A percentile compares a stretch with the other conserved stretches of the same genome.
phyloP scores from a whole-genome alignment of 2,888 invertebrate species.

The Erebia ligea region DNA sequence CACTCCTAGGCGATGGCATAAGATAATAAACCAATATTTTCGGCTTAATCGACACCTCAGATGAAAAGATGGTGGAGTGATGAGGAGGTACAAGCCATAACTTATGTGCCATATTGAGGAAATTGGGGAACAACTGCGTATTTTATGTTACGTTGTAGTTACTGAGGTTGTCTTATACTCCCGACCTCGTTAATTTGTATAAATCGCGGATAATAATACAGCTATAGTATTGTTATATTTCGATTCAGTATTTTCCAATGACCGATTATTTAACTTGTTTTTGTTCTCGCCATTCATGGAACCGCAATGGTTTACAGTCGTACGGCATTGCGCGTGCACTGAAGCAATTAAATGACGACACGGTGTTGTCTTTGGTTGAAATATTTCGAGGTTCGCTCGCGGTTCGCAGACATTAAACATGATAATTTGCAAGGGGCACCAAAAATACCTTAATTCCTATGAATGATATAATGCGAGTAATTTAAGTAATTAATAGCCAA shows the following conservation, averaged over 20 bases:
- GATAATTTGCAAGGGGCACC: conserved; percentile 1
- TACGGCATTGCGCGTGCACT: conserved; percentile 39
- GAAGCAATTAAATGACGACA: conserved; percentile 45
- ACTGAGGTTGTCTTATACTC: no score
- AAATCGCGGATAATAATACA: not conserved
- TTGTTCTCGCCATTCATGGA: conserved; percentile 62
- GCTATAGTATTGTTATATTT: conserved; percentile 1
- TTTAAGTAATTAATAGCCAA: not conserved
- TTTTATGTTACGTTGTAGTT: no score
- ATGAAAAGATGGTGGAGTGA: no score
- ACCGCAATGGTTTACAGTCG: conserved; percentile 46
- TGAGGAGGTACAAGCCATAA: no score
- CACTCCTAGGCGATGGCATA: no score
- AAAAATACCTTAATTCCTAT: not conserved
- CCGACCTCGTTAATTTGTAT: not conserved
- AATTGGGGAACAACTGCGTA: no score
- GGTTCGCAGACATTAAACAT: not conserved
- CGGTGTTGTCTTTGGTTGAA: conserved; percentile 38
- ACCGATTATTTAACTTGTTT: conserved; percentile 64
- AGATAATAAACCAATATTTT: no score
- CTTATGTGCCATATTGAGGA: no score
- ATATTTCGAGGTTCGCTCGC: conserved; percentile 23
- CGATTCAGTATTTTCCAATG: conserved; percentile 54
- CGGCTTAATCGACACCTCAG: no score
- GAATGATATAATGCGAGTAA: not conserved